Percentiles rank a stretch among this genome's conserved stretches.
Conservation (phyloP, 2,888 invertebrate species). For the Osedax frankpressi region DNA sequence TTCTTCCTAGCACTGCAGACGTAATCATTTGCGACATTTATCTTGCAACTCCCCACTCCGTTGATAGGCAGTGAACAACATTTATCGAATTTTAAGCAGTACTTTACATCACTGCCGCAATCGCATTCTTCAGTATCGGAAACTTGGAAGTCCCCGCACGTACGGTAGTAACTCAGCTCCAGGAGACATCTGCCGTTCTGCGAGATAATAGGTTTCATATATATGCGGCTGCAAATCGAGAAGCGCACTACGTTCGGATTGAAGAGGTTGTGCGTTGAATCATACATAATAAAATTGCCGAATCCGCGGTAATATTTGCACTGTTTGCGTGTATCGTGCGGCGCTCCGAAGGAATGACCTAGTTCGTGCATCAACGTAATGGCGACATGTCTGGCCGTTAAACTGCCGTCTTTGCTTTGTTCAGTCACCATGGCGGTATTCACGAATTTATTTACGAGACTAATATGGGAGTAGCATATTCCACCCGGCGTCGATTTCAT, state of each 20-base stretch:
- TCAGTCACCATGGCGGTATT: neutral
- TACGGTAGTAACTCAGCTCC: neutral
- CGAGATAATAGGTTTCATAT: neutral
- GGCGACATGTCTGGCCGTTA: neutral
- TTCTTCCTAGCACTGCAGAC: conserved; percentile 3
- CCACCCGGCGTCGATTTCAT: neutral
- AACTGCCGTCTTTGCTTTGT: neutral
- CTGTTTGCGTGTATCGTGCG: neutral
- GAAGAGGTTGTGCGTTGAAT: too few relatives aligned
- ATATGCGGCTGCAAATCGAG: neutral
- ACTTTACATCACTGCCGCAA: neutral
- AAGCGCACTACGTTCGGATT: conserved; percentile 3
- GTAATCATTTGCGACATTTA: neutral
- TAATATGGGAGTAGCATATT: neutral
- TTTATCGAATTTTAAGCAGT: neutral
- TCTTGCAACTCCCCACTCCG: neutral
- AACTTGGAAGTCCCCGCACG: neutral
- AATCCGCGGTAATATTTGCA: neutral
- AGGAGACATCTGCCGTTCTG: neutral
- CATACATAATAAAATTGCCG: conserved; percentile 1
- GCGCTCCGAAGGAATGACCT: neutral
- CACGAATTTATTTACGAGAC: too few relatives aligned
- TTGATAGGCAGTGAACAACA: neutral
- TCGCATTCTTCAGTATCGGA: neutral
- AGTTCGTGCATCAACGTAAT: conserved; percentile 1